Percentiles rank a stretch among this genome's conserved stretches.
These are phyloP conservation scores for Listrodromus nycthemerus DNA, from an alignment of 2,888 invertebrate species.

Conservation along the genomic window DNA sequence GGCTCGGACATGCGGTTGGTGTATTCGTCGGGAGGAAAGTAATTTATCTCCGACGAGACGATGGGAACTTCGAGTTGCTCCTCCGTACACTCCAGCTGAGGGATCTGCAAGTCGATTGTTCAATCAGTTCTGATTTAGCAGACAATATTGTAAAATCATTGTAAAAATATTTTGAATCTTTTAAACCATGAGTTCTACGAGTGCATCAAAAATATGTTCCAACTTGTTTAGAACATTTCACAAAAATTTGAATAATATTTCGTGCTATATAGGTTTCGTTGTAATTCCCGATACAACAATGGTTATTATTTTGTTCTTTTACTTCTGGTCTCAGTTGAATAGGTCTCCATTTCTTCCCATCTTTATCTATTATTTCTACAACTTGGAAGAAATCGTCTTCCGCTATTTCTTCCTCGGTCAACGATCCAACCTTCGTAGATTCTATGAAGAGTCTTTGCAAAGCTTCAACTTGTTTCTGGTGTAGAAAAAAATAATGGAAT, in stretches of 20 bases:
- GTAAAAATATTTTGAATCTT: no score
- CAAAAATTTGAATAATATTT: no score
- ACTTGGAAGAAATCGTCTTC: constrained; percentile 38
- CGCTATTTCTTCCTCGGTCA: constrained; percentile 49
- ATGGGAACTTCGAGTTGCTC: constrained; percentile 48
- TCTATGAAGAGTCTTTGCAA: constrained; percentile 70
- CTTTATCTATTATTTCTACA: constrained; percentile 67
- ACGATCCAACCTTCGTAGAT: constrained; percentile 54
- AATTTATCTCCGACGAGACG: constrained; percentile 54
- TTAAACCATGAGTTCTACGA: no score
- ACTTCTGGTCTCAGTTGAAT: constrained; percentile 62
- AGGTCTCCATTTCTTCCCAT: constrained; percentile 69
- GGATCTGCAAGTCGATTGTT: constrained; percentile 46
- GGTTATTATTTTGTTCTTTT: constrained; percentile 22
- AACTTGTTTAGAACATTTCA: no score
- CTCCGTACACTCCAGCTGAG: constrained; percentile 48
- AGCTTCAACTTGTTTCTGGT: constrained; percentile 72
- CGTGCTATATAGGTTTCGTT: no score
- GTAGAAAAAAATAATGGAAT: constrained; percentile 6
- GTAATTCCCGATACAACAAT: background rate
- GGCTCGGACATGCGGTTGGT: constrained; percentile 50
- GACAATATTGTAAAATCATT: no score
- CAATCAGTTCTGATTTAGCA: background rate
- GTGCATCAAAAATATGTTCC: no score
- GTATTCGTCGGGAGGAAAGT: constrained; percentile 58